Evolutionary conservation across 2,888 invertebrate genomes (phyloP).

Genomic region (Acrobasis repandana): DNA sequence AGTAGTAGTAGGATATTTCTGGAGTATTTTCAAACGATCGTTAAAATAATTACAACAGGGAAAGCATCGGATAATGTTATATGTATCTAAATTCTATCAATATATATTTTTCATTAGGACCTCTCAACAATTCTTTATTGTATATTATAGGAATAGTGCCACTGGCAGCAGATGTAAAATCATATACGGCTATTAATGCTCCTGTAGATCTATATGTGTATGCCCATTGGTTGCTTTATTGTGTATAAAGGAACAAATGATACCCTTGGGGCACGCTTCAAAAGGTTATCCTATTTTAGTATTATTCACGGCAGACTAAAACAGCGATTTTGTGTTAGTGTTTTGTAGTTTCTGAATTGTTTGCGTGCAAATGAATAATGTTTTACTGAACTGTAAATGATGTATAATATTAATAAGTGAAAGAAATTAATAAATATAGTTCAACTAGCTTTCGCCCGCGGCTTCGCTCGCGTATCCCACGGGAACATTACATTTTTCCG

Average conservation of each 20-base stretch:
- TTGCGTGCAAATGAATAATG: background rate
- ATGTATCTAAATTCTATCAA: too few relatives aligned
- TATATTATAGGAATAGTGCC: background rate
- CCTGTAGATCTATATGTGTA: background rate
- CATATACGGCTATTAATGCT: background rate
- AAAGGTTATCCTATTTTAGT: slow-evolving; percentile 16
- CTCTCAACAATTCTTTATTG: too few relatives aligned
- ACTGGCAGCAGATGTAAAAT: background rate
- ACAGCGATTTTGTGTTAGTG: background rate
- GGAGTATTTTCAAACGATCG: too few relatives aligned
- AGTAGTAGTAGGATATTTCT: too few relatives aligned
- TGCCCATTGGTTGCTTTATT: background rate
- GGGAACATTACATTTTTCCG: too few relatives aligned
- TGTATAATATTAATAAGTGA: background rate
- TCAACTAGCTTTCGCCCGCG: too few relatives aligned
- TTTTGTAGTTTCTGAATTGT: background rate
- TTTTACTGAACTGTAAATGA: background rate
- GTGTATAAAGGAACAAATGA: slow-evolving; percentile 3
- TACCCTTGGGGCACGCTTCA: slow-evolving; percentile 9
- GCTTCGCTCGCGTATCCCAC: too few relatives aligned
- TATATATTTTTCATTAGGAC: too few relatives aligned
- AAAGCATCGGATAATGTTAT: too few relatives aligned
- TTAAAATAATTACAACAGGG: too few relatives aligned
- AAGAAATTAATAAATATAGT: too few relatives aligned
- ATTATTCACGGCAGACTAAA: slow-evolving; percentile 23